Conservation (phyloP, 2,888 invertebrate genomes). For the Dolichopus griseipennis region DNA sequence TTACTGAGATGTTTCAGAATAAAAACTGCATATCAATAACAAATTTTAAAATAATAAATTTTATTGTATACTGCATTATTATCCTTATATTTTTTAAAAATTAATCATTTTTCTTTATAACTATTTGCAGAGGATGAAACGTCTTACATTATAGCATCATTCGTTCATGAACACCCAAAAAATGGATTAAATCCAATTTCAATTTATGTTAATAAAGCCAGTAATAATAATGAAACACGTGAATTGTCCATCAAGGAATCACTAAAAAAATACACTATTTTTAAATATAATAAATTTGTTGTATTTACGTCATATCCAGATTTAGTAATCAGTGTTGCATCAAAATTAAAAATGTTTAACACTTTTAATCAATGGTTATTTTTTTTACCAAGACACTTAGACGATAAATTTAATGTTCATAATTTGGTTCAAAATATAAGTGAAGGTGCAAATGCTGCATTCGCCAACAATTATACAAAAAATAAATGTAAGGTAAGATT, state of each 20-base stretch:
- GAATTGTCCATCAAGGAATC: slow-evolving; percentile 27
- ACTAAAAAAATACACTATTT: slow-evolving; percentile 29
- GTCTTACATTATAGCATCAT: slow-evolving; percentile 32
- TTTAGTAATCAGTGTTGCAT: slow-evolving; percentile 60
- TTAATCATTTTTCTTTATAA: too few relatives aligned
- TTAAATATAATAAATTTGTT: slow-evolving; percentile 33
- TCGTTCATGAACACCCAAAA: slow-evolving; percentile 34
- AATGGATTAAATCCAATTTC: slow-evolving; percentile 36
- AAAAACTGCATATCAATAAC: too few relatives aligned
- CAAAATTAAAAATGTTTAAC: slow-evolving; percentile 56
- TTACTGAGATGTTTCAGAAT: too few relatives aligned
- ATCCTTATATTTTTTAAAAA: too few relatives aligned
- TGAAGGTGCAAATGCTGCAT: slow-evolving; percentile 76
- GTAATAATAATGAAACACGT: slow-evolving; percentile 33
- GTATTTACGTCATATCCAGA: slow-evolving; percentile 39
- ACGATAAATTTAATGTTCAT: slow-evolving; percentile 39
- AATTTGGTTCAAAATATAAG: slow-evolving; percentile 50
- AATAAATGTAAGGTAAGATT: slow-evolving; percentile 48
- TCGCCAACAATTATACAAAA: slow-evolving; percentile 60
- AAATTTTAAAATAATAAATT: too few relatives aligned
- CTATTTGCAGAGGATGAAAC: slow-evolving; percentile 11
- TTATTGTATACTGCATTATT: too few relatives aligned
- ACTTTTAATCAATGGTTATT: slow-evolving; percentile 76
- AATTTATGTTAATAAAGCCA: slow-evolving; percentile 34
- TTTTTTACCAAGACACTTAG: slow-evolving; percentile 55